These are phyloP conservation scores for Apamea sordens DNA, from an alignment of 2,888 invertebrate genomes.

Conservation along the genomic window DNA sequence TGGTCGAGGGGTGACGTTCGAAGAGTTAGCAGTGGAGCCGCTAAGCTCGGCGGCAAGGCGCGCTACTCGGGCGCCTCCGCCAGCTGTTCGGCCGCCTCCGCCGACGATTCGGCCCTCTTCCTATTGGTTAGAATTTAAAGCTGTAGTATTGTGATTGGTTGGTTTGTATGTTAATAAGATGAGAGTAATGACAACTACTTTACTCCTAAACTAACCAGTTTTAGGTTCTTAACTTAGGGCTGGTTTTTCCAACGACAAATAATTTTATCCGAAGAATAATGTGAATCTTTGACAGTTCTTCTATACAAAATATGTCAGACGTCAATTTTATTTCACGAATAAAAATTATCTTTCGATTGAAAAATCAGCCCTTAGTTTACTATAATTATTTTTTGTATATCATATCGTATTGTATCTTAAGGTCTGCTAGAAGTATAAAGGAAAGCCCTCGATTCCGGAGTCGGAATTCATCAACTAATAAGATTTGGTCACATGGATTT, in stretches of 20 bases:
- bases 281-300: too few relatives aligned
- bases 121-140: slow-evolving; percentile 65
- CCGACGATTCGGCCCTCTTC: slow-evolving; percentile 85
- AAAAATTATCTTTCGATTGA: too few relatives aligned
- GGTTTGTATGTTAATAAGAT: background rate
- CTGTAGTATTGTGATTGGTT: slow-evolving; percentile 37
- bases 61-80: slow-evolving; percentile 82
- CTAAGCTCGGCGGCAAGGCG: slow-evolving; percentile 94
- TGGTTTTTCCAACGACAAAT: too few relatives aligned
- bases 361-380: background rate
- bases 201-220: background rate
- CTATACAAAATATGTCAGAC: too few relatives aligned
- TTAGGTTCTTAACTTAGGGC: background rate
- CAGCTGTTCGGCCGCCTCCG: slow-evolving; percentile 77
- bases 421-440: background rate
- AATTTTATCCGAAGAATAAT: too few relatives aligned
- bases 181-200: slow-evolving; percentile 1
- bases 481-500: background rate
- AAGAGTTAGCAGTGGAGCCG: slow-evolving; percentile 88
- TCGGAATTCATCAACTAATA: too few relatives aligned
- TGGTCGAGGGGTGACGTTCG: slow-evolving; percentile 87
- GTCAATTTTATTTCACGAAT: too few relatives aligned
- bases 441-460: background rate
- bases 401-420: background rate
- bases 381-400: background rate